A percentile compares a stretch with the other conserved stretches of the same genome.
Conservation (phyloP, 2,797 vertebrate species). For the Eospalax fontanierii region DNA sequence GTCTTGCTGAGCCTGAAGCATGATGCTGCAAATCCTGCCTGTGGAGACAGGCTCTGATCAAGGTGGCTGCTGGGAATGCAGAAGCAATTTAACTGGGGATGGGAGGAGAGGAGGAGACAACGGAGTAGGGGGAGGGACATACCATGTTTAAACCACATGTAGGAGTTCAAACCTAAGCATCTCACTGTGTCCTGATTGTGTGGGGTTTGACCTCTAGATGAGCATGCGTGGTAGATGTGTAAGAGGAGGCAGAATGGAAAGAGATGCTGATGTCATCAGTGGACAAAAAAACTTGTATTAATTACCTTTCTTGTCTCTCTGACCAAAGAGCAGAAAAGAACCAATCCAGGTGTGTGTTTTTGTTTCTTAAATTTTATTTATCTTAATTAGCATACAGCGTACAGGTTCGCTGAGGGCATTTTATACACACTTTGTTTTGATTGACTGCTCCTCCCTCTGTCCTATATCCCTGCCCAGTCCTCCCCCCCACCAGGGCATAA, state of each 20-base stretch:
- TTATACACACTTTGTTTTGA: neutral
- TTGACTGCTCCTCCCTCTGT: neutral
- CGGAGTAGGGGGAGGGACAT: neutral
- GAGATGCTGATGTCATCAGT: conserved; percentile 1
- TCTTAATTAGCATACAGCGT: neutral
- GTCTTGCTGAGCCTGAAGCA: conserved; percentile 37
- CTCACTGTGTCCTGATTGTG: conserved; percentile 65
- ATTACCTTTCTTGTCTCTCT: neutral
- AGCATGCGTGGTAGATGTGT: neutral
- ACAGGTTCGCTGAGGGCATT: neutral
- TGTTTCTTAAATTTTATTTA: neutral
- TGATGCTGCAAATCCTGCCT: conserved; percentile 65
- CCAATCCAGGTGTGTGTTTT: neutral
- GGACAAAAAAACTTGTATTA: neutral
- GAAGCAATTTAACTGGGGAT: neutral
- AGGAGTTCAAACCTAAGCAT: neutral
- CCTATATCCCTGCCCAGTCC: too few relatives aligned
- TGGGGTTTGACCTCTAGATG: conserved; percentile 64
- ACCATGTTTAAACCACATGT: neutral
- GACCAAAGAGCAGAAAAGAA: neutral
- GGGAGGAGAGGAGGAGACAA: too few relatives aligned
- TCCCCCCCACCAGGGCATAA: too few relatives aligned
- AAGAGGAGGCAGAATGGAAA: conserved; percentile 57
- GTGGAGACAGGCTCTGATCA: conserved; percentile 44
- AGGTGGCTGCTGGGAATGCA: conserved; percentile 61